phyloP scores from a whole-genome alignment of 2,113 vertebrate genomes.

The Ochotona princeps region DNA sequence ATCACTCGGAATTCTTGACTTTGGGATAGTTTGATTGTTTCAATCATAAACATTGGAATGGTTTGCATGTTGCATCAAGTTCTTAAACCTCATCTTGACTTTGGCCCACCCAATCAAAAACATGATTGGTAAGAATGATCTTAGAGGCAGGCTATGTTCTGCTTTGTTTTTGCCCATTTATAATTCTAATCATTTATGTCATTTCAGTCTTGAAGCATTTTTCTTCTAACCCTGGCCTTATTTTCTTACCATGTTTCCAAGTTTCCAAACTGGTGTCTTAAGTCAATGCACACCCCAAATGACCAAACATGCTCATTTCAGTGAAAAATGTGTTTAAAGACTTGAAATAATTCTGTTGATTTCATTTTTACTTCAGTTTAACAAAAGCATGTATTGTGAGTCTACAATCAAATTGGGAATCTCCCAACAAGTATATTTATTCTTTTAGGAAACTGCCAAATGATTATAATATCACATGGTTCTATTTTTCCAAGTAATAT shows the following conservation, averaged over 20 bases:
- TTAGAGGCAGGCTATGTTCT: neutral
- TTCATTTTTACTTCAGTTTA: constrained; percentile 55
- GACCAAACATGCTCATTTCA: constrained; percentile 59
- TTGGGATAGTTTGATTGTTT: constrained; percentile 39
- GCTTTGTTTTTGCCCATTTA: constrained; percentile 9
- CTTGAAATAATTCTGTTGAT: neutral
- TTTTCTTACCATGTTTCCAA: constrained; percentile 62
- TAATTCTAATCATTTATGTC: constrained; percentile 54
- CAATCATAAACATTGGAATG: constrained; percentile 23
- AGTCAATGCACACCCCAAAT: constrained; percentile 55
- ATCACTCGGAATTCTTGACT: constrained; percentile 21
- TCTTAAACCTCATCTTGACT: constrained; percentile 39
- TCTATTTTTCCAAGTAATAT: constrained; percentile 38
- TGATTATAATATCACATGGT: neutral
- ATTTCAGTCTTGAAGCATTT: constrained; percentile 56
- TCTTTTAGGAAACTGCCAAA: constrained; percentile 40
- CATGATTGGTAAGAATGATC: neutral
- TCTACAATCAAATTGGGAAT: neutral
- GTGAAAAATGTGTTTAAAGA: constrained; percentile 32
- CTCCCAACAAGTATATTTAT: neutral
- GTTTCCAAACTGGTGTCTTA: constrained; percentile 56
- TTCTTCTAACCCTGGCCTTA: constrained; percentile 57
- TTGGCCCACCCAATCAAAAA: neutral
- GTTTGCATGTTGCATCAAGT: constrained; percentile 27
- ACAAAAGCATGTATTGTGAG: constrained; percentile 28